A percentile compares a stretch with the other conserved stretches of the same genome.
Evolutionary conservation across 2,797 vertebrate genomes (phyloP).

Genomic region (Molossus molossus): DNA sequence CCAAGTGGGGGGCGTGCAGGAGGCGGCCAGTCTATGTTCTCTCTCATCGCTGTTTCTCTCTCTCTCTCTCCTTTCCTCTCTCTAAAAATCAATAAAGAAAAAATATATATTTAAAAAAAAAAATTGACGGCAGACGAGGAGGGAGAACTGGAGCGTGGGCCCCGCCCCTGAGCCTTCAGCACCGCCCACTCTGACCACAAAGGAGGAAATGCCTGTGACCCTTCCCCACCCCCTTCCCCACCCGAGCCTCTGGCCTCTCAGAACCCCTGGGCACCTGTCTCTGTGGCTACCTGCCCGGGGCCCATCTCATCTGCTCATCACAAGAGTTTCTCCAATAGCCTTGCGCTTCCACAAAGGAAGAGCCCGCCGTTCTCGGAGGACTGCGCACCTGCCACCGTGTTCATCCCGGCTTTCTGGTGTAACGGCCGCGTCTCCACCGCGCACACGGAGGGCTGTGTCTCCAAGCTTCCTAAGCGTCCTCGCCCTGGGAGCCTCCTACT

Average conservation of each 20-base stretch:
- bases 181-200: constrained; percentile 53
- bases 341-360: not conserved
- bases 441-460: not conserved
- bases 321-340: not conserved
- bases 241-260: not conserved
- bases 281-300: constrained; percentile 46
- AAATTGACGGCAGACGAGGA: not conserved
- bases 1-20: too few relatives aligned
- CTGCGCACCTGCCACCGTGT: not conserved
- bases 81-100: too few relatives aligned
- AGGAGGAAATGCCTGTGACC: not conserved
- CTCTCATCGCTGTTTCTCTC: too few relatives aligned
- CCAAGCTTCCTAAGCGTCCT: not conserved
- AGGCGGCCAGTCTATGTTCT: too few relatives aligned
- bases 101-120: too few relatives aligned
- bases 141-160: not conserved
- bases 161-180: not conserved
- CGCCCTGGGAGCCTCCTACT: too few relatives aligned
- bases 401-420: too few relatives aligned
- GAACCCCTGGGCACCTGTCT: constrained; percentile 79
- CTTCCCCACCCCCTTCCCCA: too few relatives aligned
- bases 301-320: not conserved
- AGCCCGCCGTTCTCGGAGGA: not conserved
- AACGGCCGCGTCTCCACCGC: not conserved
- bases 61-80: too few relatives aligned